Percentiles rank a stretch among this genome's conserved stretches.
These are phyloP conservation scores for Prunella strophiata DNA, from an alignment of 2,797 vertebrate genomes.

Conservation along the genomic window DNA sequence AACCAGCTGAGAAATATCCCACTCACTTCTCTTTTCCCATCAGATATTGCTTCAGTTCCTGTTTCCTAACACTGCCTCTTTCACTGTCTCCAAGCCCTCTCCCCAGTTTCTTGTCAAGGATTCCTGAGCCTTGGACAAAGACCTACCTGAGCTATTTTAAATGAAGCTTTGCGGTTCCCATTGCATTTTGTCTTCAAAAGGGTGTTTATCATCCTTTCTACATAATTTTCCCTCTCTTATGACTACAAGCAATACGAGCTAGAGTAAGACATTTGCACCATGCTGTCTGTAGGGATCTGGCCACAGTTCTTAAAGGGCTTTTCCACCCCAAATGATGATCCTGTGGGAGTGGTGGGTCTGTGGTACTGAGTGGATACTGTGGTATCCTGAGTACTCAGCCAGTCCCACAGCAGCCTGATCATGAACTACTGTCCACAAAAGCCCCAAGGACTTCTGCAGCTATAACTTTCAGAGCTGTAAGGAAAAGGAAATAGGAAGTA, in stretches of 20 bases:
- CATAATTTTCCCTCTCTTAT: too few species aligned
- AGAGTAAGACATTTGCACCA: background rate
- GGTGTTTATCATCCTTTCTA: background rate
- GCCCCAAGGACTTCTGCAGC: background rate
- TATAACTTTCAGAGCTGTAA: background rate
- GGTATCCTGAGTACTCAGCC: background rate
- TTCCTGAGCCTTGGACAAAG: background rate
- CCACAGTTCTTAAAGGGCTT: background rate
- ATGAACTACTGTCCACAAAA: background rate
- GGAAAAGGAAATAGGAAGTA: constrained; percentile 24
- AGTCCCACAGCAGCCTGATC: background rate
- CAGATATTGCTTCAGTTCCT: constrained; percentile 42
- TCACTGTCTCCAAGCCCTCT: background rate
- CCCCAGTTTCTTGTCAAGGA: background rate
- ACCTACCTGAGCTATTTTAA: background rate
- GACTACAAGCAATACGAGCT: background rate
- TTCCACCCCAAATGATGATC: background rate
- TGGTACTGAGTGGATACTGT: too few species aligned
- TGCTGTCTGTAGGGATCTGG: background rate
- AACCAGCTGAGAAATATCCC: constrained; percentile 33
- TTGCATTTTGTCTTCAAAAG: background rate
- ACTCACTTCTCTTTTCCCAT: constrained; percentile 59
- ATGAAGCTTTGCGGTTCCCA: background rate
- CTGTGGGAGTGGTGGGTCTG: accelerated
- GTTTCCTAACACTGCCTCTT: background rate